These are phyloP conservation scores for Venusia cambrica DNA, from an alignment of 2,888 invertebrate genomes.

Conservation along the genomic window DNA sequence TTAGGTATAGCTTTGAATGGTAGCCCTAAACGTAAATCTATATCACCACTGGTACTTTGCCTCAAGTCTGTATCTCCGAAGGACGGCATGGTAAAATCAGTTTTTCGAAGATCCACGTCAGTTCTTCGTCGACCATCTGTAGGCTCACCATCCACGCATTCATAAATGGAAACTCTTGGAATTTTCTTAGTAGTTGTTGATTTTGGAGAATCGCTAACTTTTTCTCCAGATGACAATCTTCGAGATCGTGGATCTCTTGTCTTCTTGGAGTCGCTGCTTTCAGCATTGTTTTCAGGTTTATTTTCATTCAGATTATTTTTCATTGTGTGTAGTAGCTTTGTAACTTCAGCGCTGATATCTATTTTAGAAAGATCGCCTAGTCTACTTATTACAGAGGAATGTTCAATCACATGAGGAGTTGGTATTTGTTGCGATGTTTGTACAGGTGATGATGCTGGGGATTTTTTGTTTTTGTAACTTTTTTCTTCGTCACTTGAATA, in stretches of 20 bases:
- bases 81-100: slow-evolving; percentile 76
- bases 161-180: slow-evolving; percentile 80
- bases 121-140: slow-evolving; percentile 69
- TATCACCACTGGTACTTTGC: slow-evolving; percentile 81
- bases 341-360: slow-evolving; percentile 87
- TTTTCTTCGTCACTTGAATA: slow-evolving; percentile 91
- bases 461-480: slow-evolving; percentile 53
- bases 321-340: slow-evolving; percentile 84
- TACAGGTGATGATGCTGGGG: slow-evolving; percentile 60
- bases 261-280: slow-evolving; percentile 47
- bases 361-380: slow-evolving; percentile 87
- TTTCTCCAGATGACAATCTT: slow-evolving; percentile 60
- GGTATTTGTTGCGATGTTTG: slow-evolving; percentile 49
- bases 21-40: slow-evolving; percentile 87
- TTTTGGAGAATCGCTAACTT: slow-evolving; percentile 41
- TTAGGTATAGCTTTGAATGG: slow-evolving; percentile 91
- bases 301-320: slow-evolving; percentile 70
- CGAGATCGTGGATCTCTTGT: slow-evolving; percentile 66
- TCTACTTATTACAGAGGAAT: slow-evolving; percentile 79
- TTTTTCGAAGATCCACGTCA: slow-evolving; percentile 76
- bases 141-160: slow-evolving; percentile 80
- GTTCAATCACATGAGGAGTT: slow-evolving; percentile 78
- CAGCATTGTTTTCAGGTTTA: slow-evolving; percentile 43
- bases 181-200: slow-evolving; percentile 47
- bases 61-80: slow-evolving; percentile 86